phyloP scores from a whole-genome alignment of 2,888 invertebrate genomes.

The Xanthostigma xanthostigma region DNA sequence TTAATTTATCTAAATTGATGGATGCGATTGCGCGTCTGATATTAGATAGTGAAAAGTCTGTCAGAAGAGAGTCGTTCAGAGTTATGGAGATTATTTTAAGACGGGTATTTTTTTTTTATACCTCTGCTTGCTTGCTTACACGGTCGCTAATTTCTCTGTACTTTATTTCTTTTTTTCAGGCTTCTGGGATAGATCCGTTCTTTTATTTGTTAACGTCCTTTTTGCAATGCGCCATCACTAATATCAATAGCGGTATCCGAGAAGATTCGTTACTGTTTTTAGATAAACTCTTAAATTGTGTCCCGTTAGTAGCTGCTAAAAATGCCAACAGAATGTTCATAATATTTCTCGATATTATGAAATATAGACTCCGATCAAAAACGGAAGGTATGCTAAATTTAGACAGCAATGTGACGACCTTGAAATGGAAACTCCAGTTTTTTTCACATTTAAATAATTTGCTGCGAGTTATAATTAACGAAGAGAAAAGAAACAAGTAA shows the following conservation, averaged over 20 bases:
- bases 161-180: constrained; percentile 18
- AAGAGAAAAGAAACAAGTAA: too few species aligned
- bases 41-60: constrained; percentile 53
- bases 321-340: constrained; percentile 57
- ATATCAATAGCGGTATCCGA: constrained; percentile 64
- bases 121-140: too few species aligned
- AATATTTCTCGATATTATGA: constrained; percentile 49
- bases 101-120: constrained; percentile 21
- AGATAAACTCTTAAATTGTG: constrained; percentile 55
- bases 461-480: too few species aligned
- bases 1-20: constrained; percentile 50
- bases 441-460: too few species aligned
- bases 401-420: too few species aligned
- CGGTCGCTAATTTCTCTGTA: neutral
- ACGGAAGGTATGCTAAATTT: too few species aligned
- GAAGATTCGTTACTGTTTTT: constrained; percentile 69
- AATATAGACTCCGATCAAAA: too few species aligned
- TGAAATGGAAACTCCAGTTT: too few species aligned
- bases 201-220: constrained; percentile 64
- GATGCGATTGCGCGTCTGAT: constrained; percentile 52
- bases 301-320: constrained; percentile 47
- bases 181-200: constrained; percentile 46
- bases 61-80: constrained; percentile 40
- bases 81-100: constrained; percentile 32
- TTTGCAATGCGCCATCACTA: constrained; percentile 79